These are phyloP conservation scores for Amphimallon solstitiale DNA, from an alignment of 2,888 invertebrate species.

Conservation along the genomic window DNA sequence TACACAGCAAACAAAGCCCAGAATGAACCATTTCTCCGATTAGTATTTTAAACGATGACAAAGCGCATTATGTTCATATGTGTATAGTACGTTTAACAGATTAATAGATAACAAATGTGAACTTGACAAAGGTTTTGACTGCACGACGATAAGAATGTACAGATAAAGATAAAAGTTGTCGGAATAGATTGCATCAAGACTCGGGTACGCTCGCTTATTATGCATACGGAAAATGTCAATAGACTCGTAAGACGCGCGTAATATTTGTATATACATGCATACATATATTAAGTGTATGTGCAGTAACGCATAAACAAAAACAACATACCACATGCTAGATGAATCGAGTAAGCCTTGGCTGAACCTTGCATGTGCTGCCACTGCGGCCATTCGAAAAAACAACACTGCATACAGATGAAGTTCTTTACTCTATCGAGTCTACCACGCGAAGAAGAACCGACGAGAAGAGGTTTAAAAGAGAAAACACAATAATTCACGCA, in stretches of 20 bases:
- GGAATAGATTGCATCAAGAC: not conserved
- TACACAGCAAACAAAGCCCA: no score
- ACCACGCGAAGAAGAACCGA: not conserved
- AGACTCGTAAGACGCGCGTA: not conserved
- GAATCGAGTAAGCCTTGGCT: constrained; percentile 28
- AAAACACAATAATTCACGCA: not conserved
- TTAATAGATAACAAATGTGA: constrained; percentile 14
- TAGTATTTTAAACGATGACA: no score
- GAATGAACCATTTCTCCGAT: no score
- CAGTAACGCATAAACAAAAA: constrained; percentile 15
- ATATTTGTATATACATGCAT: not conserved
- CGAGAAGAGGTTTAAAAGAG: no score
- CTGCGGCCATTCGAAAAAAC: constrained; percentile 36
- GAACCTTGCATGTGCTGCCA: constrained; percentile 40
- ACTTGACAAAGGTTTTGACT: constrained; percentile 24
- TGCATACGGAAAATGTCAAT: not conserved
- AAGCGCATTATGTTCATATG: no score
- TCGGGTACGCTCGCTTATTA: not conserved
- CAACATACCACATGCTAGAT: constrained; percentile 37
- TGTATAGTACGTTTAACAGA: not conserved
- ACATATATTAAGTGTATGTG: not conserved
- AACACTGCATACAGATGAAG: constrained; percentile 23
- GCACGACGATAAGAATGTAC: constrained; percentile 3
- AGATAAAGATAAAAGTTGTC: constrained; percentile 6
- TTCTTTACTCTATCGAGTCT: constrained; percentile 10